Conservation (phyloP, 2,888 invertebrate species). For the Platerodrilus igneus region DNA sequence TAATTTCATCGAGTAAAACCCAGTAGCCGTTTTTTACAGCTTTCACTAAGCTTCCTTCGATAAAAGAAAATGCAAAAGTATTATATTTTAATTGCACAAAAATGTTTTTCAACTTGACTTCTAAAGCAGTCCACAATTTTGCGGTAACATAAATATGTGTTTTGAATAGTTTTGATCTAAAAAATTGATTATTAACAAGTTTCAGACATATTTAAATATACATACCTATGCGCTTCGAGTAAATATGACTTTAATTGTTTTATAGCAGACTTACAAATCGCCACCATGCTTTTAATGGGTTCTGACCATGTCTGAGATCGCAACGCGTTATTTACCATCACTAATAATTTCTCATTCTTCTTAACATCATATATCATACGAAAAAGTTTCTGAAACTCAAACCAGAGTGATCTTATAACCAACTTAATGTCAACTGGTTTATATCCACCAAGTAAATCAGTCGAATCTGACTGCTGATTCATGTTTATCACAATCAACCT, state of each 20-base stretch:
- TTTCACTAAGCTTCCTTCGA: slow-evolving; percentile 89
- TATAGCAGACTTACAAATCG: slow-evolving; percentile 65
- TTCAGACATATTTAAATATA: too few species aligned
- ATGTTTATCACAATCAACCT: slow-evolving; percentile 93
- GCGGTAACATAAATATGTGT: slow-evolving; percentile 47
- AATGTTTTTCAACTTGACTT: slow-evolving; percentile 64
- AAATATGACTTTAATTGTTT: slow-evolving; percentile 47
- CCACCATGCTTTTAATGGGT: slow-evolving; percentile 71
- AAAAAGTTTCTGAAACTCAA: slow-evolving; percentile 81
- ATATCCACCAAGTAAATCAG: slow-evolving; percentile 93
- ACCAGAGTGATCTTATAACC: slow-evolving; percentile 73
- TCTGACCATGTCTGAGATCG: slow-evolving; percentile 68
- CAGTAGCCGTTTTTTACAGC: slow-evolving; percentile 90
- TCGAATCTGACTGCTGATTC: slow-evolving; percentile 97
- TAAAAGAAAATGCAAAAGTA: slow-evolving; percentile 81
- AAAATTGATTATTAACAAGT: too few species aligned
- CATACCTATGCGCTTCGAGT: too few species aligned
- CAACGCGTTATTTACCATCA: slow-evolving; percentile 73
- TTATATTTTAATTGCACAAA: slow-evolving; percentile 68
- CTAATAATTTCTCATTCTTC: slow-evolving; percentile 78
- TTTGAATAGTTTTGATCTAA: too few species aligned
- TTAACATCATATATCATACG: slow-evolving; percentile 68
- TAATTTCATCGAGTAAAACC: slow-evolving; percentile 97
- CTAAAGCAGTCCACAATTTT: slow-evolving; percentile 63
- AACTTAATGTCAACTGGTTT: slow-evolving; percentile 91